Evolutionary conservation across 2,113 vertebrate species (phyloP).

Genomic region (Dissostichus mawsoni): DNA sequence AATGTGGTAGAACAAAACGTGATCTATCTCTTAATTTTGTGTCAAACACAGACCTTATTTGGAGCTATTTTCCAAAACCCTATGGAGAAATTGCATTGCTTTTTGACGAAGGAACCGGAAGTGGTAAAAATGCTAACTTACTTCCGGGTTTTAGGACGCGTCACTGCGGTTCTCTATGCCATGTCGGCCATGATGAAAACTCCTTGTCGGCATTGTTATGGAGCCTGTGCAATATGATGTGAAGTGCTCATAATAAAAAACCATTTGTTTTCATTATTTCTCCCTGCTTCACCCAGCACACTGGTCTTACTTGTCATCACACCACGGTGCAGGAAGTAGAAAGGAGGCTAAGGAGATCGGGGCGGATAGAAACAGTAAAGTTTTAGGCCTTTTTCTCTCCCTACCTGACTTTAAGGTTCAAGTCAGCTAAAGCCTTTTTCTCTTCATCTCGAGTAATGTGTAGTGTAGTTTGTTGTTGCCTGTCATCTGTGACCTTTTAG

Average conservation of each 20-base stretch:
- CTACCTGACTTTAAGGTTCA: not conserved
- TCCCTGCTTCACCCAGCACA: conserved; percentile 50
- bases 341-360: conserved; percentile 45
- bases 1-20: too few relatives aligned
- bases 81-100: too few relatives aligned
- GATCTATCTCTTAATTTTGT: too few relatives aligned
- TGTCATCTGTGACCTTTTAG: conserved; percentile 20
- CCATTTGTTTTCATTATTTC: conserved; percentile 81
- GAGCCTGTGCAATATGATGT: conserved; percentile 58
- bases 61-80: too few relatives aligned
- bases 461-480: not conserved
- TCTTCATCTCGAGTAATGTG: not conserved
- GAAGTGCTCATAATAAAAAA: conserved; percentile 67
- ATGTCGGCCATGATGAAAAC: conserved; percentile 64
- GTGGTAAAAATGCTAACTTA: too few relatives aligned
- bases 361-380: not conserved
- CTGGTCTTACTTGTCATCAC: conserved; percentile 53
- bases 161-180: too few relatives aligned
- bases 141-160: too few relatives aligned
- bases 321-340: conserved; percentile 23
- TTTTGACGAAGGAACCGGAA: too few relatives aligned
- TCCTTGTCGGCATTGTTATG: conserved; percentile 67
- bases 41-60: too few relatives aligned
- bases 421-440: not conserved
- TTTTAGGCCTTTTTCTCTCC: not conserved